A percentile compares a stretch with the other conserved stretches of the same genome.
Evolutionary conservation across 2,888 invertebrate genomes (phyloP).

Genomic region (Orchesella flavescens): DNA sequence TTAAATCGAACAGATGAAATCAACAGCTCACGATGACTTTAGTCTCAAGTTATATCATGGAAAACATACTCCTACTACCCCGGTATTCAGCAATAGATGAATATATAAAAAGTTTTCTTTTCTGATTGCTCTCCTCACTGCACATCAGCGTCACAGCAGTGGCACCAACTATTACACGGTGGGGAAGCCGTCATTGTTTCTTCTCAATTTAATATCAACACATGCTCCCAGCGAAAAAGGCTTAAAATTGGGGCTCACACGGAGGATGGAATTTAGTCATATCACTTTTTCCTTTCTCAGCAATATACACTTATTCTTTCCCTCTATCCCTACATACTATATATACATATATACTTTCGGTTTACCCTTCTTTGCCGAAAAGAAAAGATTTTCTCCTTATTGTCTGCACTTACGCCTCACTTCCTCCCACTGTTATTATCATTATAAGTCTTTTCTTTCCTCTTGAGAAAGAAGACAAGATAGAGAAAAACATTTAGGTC

Average conservation of each 20-base stretch:
- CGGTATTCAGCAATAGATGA: neutral
- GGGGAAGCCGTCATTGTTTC: constrained; percentile 26
- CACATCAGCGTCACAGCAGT: constrained; percentile 3
- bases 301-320: neutral
- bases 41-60: too few species aligned
- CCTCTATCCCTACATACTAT: too few species aligned
- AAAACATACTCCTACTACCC: too few species aligned
- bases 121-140: neutral
- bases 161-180: neutral
- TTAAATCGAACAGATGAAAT: neutral
- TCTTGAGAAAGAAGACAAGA: neutral
- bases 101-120: neutral
- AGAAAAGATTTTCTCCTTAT: neutral
- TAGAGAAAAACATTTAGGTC: neutral
- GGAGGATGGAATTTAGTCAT: neutral
- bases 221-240: constrained; percentile 11
- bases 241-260: constrained; percentile 19
- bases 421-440: constrained; percentile 1
- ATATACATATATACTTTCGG: neutral
- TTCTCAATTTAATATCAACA: constrained; percentile 40
- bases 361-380: neutral
- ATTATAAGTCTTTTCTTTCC: constrained; percentile 1
- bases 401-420: constrained; percentile 30
- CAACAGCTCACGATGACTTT: neutral
- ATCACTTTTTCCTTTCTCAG: neutral